Evolutionary conservation across 1,140 invertebrate species (phyloP), one percentile per base, ranked within the genome.

Genomic region (Drosophila erecta): DNA sequence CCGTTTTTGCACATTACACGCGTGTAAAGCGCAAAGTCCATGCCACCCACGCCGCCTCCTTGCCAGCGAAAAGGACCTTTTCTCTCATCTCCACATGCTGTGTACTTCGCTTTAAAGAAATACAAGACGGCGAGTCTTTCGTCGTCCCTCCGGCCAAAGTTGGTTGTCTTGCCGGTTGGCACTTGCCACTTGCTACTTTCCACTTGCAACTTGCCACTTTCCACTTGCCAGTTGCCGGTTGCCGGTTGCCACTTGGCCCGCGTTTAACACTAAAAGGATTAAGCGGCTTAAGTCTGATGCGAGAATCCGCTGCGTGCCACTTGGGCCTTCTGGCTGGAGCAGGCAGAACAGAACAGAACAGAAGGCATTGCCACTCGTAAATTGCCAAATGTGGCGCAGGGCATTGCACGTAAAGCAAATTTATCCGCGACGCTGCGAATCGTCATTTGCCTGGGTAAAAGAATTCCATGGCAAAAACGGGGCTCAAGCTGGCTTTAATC

Each of bases 1-100:
- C 84, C 86, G 84, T 89, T 87, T 87, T 87, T 87, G 84, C 84
- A 87, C 84, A 87, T 87, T 87, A 87, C 84, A 87, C 84, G 84
- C 84, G 79, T 87, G 84, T 87, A 87, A 87, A 89, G 84, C 84
- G 72, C 84, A 86, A 78, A 81, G 72, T 71, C 84, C 83, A 70
- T 50, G 51, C 65, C 85, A 61, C 65, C 76, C n/a, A 3, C 47
- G 7, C 10, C 35, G 12, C 11, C 24, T 10, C 24, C n/a, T 6
- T 3, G 33, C 40, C 44, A 22, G 4, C 50, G 22, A 4, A 24
- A 15, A 15, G 5, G 22, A 3, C 41, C 30, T 15, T 41, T 8
- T 24, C 7, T 8, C 30, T 10, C 15, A 12, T 24, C 38, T 27
- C 7, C 56, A 72, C 66, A 62, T 50, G 59, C 47, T 76, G 20